Evolutionary conservation across 2,888 invertebrate species (phyloP).

Genomic region (Anthophora plumipes): DNA sequence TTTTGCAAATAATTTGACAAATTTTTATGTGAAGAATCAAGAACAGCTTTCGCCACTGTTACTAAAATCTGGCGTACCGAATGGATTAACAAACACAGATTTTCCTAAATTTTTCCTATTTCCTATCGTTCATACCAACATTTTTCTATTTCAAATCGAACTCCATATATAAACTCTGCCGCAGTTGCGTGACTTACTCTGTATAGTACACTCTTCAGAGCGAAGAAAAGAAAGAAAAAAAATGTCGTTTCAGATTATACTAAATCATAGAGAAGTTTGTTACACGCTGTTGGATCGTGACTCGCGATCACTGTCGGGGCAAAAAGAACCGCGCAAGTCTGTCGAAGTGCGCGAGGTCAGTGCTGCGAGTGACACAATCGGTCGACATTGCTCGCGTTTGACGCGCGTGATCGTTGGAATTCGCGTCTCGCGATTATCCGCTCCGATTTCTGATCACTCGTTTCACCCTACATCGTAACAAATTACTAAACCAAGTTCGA

Average conservation of each 20-base stretch:
- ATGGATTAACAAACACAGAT: no score
- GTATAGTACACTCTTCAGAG: no score
- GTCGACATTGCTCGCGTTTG: constrained; percentile 55
- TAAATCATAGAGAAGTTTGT: neutral
- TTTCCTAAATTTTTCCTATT: no score
- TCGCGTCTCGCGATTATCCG: constrained; percentile 38
- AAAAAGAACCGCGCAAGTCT: constrained; percentile 52
- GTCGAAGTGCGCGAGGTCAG: constrained; percentile 66
- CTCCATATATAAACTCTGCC: no score
- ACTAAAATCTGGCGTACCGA: no score
- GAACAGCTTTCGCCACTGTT: no score
- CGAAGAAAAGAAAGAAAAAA: neutral
- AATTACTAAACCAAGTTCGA: no score
- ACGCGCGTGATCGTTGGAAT: constrained; percentile 32
- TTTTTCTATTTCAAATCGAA: no score
- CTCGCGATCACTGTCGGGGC: constrained; percentile 1
- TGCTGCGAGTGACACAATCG: constrained; percentile 64
- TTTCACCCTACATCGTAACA: neutral
- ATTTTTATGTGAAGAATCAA: no score
- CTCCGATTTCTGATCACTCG: neutral
- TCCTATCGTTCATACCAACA: no score
- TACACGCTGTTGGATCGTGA: constrained; percentile 47
- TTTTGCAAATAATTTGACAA: no score
- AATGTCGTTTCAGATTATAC: neutral
- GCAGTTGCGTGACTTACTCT: no score